A percentile compares a stretch with the other conserved stretches of the same genome.
Conservation (phyloP, 1,140 invertebrate genomes). For the Melitaea cinxia region DNA sequence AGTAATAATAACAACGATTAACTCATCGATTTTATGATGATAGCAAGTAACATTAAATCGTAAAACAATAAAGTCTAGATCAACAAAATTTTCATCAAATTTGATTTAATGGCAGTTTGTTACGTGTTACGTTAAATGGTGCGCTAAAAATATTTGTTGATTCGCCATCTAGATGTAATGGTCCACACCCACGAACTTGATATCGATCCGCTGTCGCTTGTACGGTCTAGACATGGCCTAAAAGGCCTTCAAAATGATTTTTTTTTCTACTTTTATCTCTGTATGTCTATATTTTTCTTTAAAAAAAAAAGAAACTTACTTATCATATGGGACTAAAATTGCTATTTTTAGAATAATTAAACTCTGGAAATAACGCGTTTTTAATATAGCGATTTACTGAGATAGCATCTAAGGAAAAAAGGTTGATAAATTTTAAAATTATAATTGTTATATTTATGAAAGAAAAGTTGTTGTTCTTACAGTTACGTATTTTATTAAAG, state of each 20-base stretch:
- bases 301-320: too few species aligned
- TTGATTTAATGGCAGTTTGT: background rate
- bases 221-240: constrained; percentile 11
- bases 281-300: too few species aligned
- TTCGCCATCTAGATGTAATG: constrained; percentile 12
- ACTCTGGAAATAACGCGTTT: too few species aligned
- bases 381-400: too few species aligned
- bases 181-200: constrained; percentile 3
- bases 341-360: too few species aligned
- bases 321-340: too few species aligned
- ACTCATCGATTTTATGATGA: background rate
- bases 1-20: background rate
- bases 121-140: constrained; percentile 12
- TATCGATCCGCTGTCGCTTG: constrained; percentile 19
- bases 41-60: background rate
- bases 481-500: too few species aligned
- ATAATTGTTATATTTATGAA: too few species aligned
- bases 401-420: too few species aligned
- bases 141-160: constrained; percentile 24
- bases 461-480: too few species aligned
- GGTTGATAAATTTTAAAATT: too few species aligned
- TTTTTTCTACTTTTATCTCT: background rate
- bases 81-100: constrained; percentile 1
- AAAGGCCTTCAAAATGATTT: background rate
- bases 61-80: background rate